Base-by-base conservation (phyloP, 2,113 vertebrate genomes). In the Sarotherodon lohbergeri region DNA sequence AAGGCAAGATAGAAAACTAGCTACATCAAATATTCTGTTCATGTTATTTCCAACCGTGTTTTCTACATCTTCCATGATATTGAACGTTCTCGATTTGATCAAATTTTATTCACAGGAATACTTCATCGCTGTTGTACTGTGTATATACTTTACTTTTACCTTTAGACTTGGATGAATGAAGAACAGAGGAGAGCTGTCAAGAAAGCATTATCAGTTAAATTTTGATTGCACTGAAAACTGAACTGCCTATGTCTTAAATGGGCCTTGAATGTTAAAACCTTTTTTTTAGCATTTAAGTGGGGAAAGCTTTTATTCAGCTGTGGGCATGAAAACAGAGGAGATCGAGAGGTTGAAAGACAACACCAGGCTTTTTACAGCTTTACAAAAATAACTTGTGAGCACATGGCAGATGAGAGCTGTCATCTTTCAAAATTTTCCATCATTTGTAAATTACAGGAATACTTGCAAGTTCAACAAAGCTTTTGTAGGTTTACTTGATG, bases 1-100 rank as follows among this genome's bases (percentile, higher is more conserved):
- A 96, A 96, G 95, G 93, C 85, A 14, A 94, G 94, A 94, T 92
- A 93, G 93, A 95, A 94, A 95, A 94, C 88, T 89, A 94, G 90
- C 92, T 86, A 73, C 95, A 96, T 96, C 94, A 94, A 93, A 90
- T 91, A 96, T 96, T 95, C 95, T 90, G 86, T 90, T 90, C 94
- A 46, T 92, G 92, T 94, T 93, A 94, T 91, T 92, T 93, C 92
- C 87, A 89, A 88, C 89, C 85, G 68, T 95, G 92, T 95, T 95
- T 95, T 93, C 91, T 84, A 88, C 91, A 91, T 94, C 89, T 94
- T 90, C 88, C 81, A 83, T 87, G 92, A 92, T 94, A 94, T 93
- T 73, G 91, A 93, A 84, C 71, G n/a, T 66, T 90, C 83, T 86
- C 81, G 59, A 46, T 93, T 91, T 94, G 92, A 90, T 93, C 55